phyloP scores from a whole-genome alignment of 1,140 invertebrate species.

The Aphaenogaster rudis region DNA sequence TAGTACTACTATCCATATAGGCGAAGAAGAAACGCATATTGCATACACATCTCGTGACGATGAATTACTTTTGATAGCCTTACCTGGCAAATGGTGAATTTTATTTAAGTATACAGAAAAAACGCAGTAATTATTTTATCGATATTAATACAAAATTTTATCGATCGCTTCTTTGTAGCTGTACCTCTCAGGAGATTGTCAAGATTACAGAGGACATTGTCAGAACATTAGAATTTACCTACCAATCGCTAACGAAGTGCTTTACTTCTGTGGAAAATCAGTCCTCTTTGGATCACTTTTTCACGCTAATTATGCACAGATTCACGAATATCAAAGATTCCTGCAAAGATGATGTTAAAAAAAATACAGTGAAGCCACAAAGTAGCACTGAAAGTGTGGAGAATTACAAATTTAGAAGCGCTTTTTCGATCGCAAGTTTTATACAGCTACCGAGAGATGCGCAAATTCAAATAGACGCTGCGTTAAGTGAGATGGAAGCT shows the following conservation, averaged over 20 bases:
- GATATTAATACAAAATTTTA: constrained; percentile 59
- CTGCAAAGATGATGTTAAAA: constrained; percentile 54
- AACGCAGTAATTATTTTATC: constrained; percentile 79
- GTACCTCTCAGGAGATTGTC: constrained; percentile 85
- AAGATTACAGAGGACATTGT: constrained; percentile 86
- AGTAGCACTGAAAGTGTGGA: constrained; percentile 56
- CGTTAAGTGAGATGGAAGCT: constrained; percentile 93
- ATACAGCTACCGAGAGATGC: constrained; percentile 92
- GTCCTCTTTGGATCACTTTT: constrained; percentile 87
- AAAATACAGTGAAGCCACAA: constrained; percentile 38
- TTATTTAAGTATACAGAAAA: not conserved
- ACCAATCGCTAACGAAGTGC: constrained; percentile 86
- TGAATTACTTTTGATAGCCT: constrained; percentile 88
- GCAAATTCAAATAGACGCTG: constrained; percentile 92
- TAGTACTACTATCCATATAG: constrained; percentile 87
- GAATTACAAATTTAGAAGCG: constrained; percentile 81
- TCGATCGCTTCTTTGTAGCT: constrained; percentile 85
- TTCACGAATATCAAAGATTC: constrained; percentile 80
- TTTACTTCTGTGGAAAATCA: constrained; percentile 84
- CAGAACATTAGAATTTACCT: constrained; percentile 86
- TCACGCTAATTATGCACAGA: constrained; percentile 87
- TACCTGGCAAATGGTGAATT: constrained; percentile 85
- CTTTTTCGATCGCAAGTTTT: constrained; percentile 86
- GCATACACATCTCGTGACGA: constrained; percentile 87
- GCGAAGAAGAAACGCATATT: constrained; percentile 87